These are phyloP conservation scores for Poliocrania exsul DNA, from an alignment of 2,797 vertebrate genomes.

Conservation along the genomic window DNA sequence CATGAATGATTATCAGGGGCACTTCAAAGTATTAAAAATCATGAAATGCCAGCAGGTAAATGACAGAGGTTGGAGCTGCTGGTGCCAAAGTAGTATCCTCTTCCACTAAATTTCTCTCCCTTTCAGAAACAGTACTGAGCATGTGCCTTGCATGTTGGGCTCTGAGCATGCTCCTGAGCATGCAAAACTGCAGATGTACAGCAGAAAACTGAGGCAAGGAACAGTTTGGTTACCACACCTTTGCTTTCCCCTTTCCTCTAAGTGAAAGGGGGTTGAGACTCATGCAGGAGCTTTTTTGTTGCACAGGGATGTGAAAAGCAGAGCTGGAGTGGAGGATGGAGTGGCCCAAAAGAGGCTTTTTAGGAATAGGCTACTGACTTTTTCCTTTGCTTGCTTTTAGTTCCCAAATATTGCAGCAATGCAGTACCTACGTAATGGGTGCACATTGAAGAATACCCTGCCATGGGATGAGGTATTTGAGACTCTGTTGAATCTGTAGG, in stretches of 20 bases:
- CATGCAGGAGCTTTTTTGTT: neutral
- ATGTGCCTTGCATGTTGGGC: neutral
- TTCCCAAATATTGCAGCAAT: neutral
- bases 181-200: neutral
- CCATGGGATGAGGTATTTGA: neutral
- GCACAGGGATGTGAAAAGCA: neutral
- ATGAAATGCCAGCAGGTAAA: neutral
- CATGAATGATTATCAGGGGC: neutral
- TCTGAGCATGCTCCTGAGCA: neutral
- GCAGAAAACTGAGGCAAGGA: neutral
- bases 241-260: neutral
- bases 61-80: neutral
- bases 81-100: neutral
- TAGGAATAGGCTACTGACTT: neutral
- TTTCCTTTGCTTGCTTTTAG: neutral
- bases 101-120: neutral
- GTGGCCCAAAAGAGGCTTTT: neutral
- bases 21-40: neutral
- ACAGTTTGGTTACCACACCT: neutral
- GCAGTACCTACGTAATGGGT: accelerated
- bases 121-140: neutral
- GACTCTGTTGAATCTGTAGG: neutral
- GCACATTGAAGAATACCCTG: neutral
- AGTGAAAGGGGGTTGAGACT: neutral
- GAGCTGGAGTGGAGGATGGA: neutral